A percentile compares a stretch with the other conserved stretches of the same genome.
phyloP scores from a whole-genome alignment of 2,797 vertebrate species.

The Schizopygopsis malacanthus region DNA sequence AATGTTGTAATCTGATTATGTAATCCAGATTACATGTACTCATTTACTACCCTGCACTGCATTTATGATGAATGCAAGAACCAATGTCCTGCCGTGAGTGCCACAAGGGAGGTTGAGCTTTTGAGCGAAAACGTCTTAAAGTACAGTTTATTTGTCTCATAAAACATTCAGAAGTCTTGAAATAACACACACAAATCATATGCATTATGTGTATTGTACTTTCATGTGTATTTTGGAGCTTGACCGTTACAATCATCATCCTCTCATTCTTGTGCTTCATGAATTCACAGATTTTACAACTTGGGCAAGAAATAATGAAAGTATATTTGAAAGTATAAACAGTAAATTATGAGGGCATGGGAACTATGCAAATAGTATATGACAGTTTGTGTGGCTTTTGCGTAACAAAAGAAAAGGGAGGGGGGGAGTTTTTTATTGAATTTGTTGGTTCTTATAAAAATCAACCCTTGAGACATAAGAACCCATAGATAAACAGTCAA shows the following conservation, averaged over 20 bases:
- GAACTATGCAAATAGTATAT: neutral
- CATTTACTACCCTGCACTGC: too few relatives aligned
- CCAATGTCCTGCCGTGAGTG: too few relatives aligned
- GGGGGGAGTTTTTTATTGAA: neutral
- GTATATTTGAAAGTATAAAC: neutral
- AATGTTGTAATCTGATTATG: too few relatives aligned
- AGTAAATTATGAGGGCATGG: neutral
- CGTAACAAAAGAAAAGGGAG: neutral
- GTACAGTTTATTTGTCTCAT: neutral
- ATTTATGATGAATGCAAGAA: neutral
- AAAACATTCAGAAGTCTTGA: neutral
- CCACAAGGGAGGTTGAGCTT: neutral
- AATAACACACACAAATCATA: neutral
- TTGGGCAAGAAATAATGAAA: neutral
- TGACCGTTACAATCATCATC: neutral
- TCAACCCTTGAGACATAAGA: neutral
- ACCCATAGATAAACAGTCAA: neutral
- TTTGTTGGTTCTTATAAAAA: neutral
- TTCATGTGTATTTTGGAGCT: neutral
- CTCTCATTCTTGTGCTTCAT: neutral
- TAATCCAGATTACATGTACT: too few relatives aligned
- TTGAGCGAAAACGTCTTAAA: neutral
- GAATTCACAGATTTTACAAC: neutral
- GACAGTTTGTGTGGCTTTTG: neutral
- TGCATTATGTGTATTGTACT: neutral